These are phyloP conservation scores for Liasis olivaceus DNA, from an alignment of 2,797 vertebrate species.

Conservation along the genomic window DNA sequence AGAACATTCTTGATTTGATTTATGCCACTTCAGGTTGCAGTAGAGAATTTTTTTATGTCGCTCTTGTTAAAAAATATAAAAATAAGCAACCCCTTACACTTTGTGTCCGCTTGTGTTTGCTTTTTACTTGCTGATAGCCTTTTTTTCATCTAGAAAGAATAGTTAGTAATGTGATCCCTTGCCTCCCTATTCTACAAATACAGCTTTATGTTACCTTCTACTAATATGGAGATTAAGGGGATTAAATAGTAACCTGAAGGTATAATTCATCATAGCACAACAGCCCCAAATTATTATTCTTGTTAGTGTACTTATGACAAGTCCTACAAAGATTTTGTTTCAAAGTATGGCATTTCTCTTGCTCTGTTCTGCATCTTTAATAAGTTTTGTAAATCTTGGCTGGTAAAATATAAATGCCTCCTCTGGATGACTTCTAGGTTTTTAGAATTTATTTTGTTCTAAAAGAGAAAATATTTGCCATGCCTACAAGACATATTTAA, in stretches of 20 bases:
- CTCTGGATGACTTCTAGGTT: slow-evolving; percentile 40
- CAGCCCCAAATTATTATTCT: not conserved
- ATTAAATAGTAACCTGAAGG: not conserved
- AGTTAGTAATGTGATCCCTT: not conserved
- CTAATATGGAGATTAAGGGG: no score
- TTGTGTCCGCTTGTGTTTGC: not conserved
- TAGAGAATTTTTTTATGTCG: not conserved
- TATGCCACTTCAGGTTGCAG: not conserved
- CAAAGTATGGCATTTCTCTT: no score
- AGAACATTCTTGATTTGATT: no score
- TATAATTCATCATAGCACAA: not conserved
- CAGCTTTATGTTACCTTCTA: not conserved
- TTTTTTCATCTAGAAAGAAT: not conserved
- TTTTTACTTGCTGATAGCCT: not conserved
- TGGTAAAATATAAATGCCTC: slow-evolving; percentile 13
- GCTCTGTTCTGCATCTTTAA: not conserved
- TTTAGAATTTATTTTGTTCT: slow-evolving; percentile 39
- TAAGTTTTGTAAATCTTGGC: slow-evolving; percentile 27
- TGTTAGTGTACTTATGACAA: no score
- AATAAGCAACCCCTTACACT: no score
- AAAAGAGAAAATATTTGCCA: not conserved
- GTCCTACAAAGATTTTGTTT: no score
- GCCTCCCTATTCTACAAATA: no score
- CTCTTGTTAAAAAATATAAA: not conserved
- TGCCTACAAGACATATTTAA: slow-evolving; percentile 38